Base-by-base conservation (phyloP, 2,888 invertebrate genomes). In the Phorcus lineatus region DNA sequence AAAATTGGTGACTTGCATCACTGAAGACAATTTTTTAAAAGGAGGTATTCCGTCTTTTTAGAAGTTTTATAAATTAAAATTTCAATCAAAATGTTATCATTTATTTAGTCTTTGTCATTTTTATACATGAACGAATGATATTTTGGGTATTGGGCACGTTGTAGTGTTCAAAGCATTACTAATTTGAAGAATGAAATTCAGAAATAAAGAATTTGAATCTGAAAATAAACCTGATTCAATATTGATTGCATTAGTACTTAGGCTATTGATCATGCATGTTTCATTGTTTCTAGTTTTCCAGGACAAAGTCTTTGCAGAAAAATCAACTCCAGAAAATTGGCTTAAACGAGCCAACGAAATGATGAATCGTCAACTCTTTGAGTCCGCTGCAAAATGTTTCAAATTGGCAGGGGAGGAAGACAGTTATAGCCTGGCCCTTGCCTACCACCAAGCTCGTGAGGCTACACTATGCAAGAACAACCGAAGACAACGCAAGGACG, bases 1-100 rank as follows among this genome's bases (percentile, higher is more conserved):
- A 7, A 85, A 87, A 66, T 84, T 90, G 4, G 88, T 89, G 16
- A 80, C 13, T 24, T 62, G 62, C 16, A 24, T 24, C 13, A 13
- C 62, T 62, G 62, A 47, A 47, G 47, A 13, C 1, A 11, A 47
- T 13, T 1, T 47, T 4, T 4, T 9, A 47, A 13, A 47, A 1
- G 47, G 47, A 47, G 47, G 47, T 47, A 47, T 11, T 47, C 11
- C 6, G 11, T 47, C n/a, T n/a, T n/a, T n/a, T n/a, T n/a, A n/a
- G n/a, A n/a, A n/a, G n/a, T n/a, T n/a, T n/a, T n/a, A n/a, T n/a
- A n/a, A n/a, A n/a, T n/a, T n/a, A n/a, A n/a, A n/a, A n/a, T n/a
- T n/a, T n/a, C n/a, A n/a, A n/a, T n/a, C n/a, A n/a, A n/a, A n/a
- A n/a, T n/a, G n/a, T n/a, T n/a, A n/a, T n/a, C n/a, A n/a, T n/a